Percentiles rank a stretch among this genome's conserved stretches.
Conservation (phyloP, 2,113 vertebrate genomes). For the Kryptolebias marmoratus region DNA sequence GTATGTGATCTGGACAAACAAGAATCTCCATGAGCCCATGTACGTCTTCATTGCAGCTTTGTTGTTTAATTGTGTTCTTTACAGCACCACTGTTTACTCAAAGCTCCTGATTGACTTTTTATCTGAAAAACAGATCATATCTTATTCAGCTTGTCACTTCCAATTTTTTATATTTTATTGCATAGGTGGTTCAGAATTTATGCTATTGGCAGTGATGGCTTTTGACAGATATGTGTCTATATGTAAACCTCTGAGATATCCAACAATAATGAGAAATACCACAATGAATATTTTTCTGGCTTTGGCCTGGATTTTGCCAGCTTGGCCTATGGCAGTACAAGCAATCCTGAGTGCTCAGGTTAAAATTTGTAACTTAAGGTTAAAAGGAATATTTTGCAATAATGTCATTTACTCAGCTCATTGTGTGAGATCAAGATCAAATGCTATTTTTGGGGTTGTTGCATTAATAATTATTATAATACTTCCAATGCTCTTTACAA, state of each 20-base stretch:
- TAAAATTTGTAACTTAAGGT: conserved; percentile 4
- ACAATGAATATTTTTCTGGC: background rate
- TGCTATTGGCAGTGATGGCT: conserved; percentile 17
- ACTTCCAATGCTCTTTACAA: conserved; percentile 5
- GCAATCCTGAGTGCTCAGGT: background rate
- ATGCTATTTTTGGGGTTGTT: background rate
- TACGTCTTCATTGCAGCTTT: conserved; percentile 25
- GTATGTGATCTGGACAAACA: background rate
- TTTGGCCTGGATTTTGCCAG: conserved; percentile 15
- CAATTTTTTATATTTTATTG: background rate
- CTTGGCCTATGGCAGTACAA: background rate
- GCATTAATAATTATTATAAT: background rate
- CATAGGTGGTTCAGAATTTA: background rate
- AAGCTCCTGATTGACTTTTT: conserved; percentile 13
- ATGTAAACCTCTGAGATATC: conserved; percentile 13
- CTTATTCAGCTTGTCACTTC: background rate
- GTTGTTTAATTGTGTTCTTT: background rate
- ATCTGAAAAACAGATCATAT: conserved; percentile 24
- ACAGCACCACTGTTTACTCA: background rate
- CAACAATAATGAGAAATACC: conserved; percentile 1
- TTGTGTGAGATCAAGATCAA: background rate
- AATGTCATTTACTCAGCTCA: conserved; percentile 11
- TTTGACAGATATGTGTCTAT: conserved; percentile 21
- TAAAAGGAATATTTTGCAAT: conserved; percentile 27
- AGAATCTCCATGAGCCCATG: conserved; percentile 9